Evolutionary conservation across 2,113 vertebrate species (phyloP).

Genomic region (Talpa occidentalis): DNA sequence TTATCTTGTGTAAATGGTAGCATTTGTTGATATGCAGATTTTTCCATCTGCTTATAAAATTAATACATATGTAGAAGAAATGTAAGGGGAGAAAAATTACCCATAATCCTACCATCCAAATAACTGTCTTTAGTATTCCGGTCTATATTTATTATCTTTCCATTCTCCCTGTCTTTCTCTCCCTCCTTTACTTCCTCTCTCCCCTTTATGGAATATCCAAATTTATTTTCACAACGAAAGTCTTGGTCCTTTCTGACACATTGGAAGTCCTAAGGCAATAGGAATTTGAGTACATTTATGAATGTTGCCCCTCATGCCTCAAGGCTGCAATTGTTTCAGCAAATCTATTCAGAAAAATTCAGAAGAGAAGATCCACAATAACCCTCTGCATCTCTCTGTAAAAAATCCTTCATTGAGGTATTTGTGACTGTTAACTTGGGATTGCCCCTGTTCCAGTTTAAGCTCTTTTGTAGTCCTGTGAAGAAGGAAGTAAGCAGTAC

Average conservation of each 20-base stretch:
- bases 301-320: background rate
- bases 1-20: background rate
- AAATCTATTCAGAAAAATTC: slow-evolving; percentile 15
- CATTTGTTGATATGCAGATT: background rate
- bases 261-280: background rate
- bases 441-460: background rate
- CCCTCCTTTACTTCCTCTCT: background rate
- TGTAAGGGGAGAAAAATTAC: background rate
- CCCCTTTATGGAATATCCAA: background rate
- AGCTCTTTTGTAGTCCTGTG: background rate
- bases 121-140: background rate
- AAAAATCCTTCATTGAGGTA: background rate
- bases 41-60: background rate
- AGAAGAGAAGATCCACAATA: background rate
- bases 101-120: background rate
- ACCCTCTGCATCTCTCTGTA: background rate
- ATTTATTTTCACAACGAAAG: slow-evolving; percentile 10
- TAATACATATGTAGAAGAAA: background rate
- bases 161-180: background rate
- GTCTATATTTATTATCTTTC: background rate
- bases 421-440: background rate
- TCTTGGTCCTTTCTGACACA: background rate
- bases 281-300: background rate
- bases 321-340: background rate
- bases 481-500: background rate